Percentiles rank a stretch among this genome's conserved stretches.
phyloP scores from a whole-genome alignment of 2,797 vertebrate genomes.

The Acipenser oxyrinchus region DNA sequence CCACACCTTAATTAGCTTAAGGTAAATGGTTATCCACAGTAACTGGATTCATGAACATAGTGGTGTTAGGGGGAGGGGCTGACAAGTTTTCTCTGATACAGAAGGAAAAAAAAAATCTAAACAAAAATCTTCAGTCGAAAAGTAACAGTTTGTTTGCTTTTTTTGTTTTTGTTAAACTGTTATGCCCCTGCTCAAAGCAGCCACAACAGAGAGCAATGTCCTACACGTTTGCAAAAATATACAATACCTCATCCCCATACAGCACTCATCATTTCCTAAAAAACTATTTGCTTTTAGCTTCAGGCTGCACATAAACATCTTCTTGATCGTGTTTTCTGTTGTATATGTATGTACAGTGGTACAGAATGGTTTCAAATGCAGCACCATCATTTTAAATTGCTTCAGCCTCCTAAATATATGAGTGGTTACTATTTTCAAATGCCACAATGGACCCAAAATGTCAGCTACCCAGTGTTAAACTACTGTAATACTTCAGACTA shows the following conservation, averaged over 20 bases:
- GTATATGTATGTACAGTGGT: background rate
- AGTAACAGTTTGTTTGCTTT: too few relatives aligned
- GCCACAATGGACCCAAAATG: background rate
- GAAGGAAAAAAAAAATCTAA: too few relatives aligned
- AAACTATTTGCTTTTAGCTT: background rate
- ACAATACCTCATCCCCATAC: background rate
- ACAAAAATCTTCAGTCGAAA: too few relatives aligned
- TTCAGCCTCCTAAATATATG: background rate
- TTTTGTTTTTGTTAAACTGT: too few relatives aligned
- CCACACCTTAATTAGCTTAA: too few relatives aligned
- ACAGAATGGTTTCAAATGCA: background rate
- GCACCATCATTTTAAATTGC: background rate
- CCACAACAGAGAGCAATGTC: conserved; percentile 2
- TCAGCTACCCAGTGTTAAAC: background rate
- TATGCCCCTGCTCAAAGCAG: background rate
- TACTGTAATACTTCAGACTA: background rate
- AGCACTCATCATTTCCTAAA: background rate
- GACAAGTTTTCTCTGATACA: too few relatives aligned
- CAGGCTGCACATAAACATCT: background rate
- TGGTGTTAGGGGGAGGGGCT: too few relatives aligned
- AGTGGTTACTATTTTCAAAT: background rate
- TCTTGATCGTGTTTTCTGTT: background rate
- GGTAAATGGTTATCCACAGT: too few relatives aligned
- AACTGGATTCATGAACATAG: too few relatives aligned
- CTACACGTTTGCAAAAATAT: background rate